Evolutionary conservation across 2,113 vertebrate species (phyloP), one percentile per base, ranked within the genome.

Genomic region (Odontesthes bonariensis): DNA sequence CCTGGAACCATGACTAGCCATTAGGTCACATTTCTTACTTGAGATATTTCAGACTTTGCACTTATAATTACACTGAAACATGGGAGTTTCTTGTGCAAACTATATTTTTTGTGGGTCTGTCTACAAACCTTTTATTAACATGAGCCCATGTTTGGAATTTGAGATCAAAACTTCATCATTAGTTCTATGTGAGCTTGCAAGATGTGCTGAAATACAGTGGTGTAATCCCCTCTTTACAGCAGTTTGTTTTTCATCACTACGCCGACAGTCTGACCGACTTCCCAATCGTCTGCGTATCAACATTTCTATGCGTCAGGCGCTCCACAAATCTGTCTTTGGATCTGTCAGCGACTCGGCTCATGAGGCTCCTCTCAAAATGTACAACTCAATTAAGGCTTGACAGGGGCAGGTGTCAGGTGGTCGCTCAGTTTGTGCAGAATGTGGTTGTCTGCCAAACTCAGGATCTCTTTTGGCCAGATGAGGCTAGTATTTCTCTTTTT

Each of bases 281-380:
- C 57, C 31, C 6, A 27, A 5, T 31, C 65, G 47, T 81, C 72
- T 67, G 59, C 13, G 3, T 19, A 55, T 78, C 74, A 71, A 70
- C 66, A n/a, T 83, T 27, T 71, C 64, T 62, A n/a, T 19, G 60
- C 74, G 82, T 85, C 86, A 81, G 83, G 62, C 57, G 77, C 82
- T 65, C 47, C n/a, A 12, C 32, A 60, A 7, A 52, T 81, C 75
- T 47, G 79, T 66, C 86, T 79, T 60, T 16, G 32, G 53, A 54
- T 80, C 88, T 77, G 84, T 90, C 89, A 76, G 62, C 88, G 58
- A 68, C 57, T 22, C 13, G 8, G 52, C 70, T 83, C 72, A 83
- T 75, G 49, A 78, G 46, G 46, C 73, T 61, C 60, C 51, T 44
- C 67, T 54, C 40, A 33, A 40, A 23, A 74, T n/a, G 54, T 6